Evolutionary conservation across 1,140 invertebrate genomes (phyloP), one percentile per base, ranked within the genome.

Genomic region (Bombus superbus): DNA sequence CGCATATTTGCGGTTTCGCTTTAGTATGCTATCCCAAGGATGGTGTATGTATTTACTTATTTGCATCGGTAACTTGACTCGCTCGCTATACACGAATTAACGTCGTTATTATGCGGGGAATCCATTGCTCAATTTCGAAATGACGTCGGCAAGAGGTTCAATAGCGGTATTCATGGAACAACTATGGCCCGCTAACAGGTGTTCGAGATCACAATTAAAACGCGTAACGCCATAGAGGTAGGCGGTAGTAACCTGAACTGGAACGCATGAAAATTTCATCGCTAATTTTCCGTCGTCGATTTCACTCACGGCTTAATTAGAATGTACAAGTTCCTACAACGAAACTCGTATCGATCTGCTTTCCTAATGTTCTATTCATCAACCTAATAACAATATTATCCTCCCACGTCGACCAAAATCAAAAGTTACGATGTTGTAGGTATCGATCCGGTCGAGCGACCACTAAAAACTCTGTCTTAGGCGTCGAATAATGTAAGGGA

Each of bases 61-160:
- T 38, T 75, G 42, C 71, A n/a, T 76, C 44, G 8, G 42, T 68
- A n/a, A 40, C 35, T 53, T 47, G 53, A 4, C 32, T 69, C 78
- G 6, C 25, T 68, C 3, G 22, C 18, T n/a, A 18, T 42, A n/a
- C 44, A 53, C 32, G 42, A 53, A 75, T 59, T 44, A 44, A 53
- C 22, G n/a, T 15, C 71, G 40, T 38, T 82, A 74, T 64, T 74
- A 74, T 35, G 32, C 13, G 10, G 11, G 5, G 40, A 74, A 57
- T 74, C 80, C 53, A 35, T 3, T 38, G 47, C 35, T 62, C 80
- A 47, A 81, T 81, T 64, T 47, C n/a, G 44, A 74, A 82, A 64
- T 62, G 73, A 74, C 44, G 0, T n/a, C 10, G 42, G 35, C 44
- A 35, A 79, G 28, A 72, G 35, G 11, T 35, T 53, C 47, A 53